phyloP scores from a whole-genome alignment of 2,888 invertebrate species.

The Dorcus hopei region DNA sequence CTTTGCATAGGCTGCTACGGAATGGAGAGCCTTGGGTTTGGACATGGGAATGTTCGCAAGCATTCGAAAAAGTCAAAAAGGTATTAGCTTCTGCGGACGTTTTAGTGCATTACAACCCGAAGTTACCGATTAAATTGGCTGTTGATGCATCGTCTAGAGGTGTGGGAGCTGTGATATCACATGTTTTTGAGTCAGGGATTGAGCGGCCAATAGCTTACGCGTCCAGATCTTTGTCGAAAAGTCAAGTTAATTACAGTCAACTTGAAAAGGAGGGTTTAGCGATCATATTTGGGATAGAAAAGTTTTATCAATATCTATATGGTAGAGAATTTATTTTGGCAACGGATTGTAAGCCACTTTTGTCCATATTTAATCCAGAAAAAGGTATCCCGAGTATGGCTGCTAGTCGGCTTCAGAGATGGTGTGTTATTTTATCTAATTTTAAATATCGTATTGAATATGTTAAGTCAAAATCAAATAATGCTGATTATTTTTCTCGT shows the following conservation, averaged over 20 bases:
- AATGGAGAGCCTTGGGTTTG: constrained; percentile 2
- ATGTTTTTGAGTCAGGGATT: constrained; percentile 8
- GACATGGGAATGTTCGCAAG: constrained; percentile 4
- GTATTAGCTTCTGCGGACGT: constrained; percentile 10
- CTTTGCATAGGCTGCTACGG: constrained; percentile 15
- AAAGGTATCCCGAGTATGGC: constrained; percentile 36
- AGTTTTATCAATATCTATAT: constrained; percentile 40
- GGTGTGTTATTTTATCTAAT: constrained; percentile 23
- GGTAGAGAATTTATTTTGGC: constrained; percentile 38
- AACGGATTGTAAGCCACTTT: constrained; percentile 37
- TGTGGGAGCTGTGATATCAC: constrained; percentile 32
- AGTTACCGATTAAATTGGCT: constrained; percentile 6
- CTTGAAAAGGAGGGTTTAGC: constrained; percentile 29
- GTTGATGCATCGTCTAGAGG: constrained; percentile 22
- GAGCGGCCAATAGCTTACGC: constrained; percentile 36
- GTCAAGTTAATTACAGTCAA: constrained; percentile 25
- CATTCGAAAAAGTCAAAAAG: constrained; percentile 14
- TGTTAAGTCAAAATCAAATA: constrained; percentile 23
- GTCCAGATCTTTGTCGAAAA: constrained; percentile 28
- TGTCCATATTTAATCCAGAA: constrained; percentile 34
- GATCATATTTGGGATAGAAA: constrained; percentile 36
- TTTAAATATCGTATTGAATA: constrained; percentile 25
- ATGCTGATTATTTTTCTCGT: constrained; percentile 29
- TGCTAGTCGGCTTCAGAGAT: constrained; percentile 28
- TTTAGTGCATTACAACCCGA: constrained; percentile 16